Conservation (phyloP, 2,113 vertebrate species). For the Glareola pratincola region DNA sequence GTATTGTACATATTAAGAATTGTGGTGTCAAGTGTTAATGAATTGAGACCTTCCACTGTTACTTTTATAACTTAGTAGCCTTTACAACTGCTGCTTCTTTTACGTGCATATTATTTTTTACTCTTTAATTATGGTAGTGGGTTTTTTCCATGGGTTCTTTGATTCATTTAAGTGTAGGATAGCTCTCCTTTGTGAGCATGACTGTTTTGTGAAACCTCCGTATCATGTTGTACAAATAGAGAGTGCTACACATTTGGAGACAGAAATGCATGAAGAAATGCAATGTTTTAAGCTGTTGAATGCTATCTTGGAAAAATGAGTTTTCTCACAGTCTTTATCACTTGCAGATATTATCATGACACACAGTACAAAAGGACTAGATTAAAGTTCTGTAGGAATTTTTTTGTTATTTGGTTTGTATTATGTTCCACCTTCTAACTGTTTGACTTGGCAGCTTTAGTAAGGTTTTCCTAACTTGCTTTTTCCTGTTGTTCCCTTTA, state of each 20-base stretch:
- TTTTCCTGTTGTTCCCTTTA: background rate
- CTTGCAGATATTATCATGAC: accelerated
- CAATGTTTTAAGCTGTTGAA: background rate
- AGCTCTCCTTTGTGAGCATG: background rate
- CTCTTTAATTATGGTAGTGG: background rate
- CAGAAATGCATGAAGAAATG: background rate
- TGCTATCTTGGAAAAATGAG: background rate
- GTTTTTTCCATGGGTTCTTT: background rate
- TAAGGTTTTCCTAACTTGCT: background rate
- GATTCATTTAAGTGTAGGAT: background rate
- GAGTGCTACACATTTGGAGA: background rate
- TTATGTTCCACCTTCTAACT: background rate
- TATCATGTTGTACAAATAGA: background rate
- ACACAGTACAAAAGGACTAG: background rate
- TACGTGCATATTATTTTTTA: background rate
- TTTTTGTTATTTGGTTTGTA: background rate
- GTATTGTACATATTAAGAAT: background rate
- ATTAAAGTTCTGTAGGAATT: background rate
- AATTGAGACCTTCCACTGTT: background rate
- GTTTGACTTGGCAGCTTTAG: background rate
- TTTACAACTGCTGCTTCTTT: background rate
- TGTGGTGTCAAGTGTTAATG: background rate
- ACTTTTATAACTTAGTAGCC: background rate
- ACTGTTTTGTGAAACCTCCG: background rate
- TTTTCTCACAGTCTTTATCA: background rate